A percentile compares a stretch with the other conserved stretches of the same genome.
Conservation (phyloP, 2,113 vertebrate genomes). For the Meles meles region DNA sequence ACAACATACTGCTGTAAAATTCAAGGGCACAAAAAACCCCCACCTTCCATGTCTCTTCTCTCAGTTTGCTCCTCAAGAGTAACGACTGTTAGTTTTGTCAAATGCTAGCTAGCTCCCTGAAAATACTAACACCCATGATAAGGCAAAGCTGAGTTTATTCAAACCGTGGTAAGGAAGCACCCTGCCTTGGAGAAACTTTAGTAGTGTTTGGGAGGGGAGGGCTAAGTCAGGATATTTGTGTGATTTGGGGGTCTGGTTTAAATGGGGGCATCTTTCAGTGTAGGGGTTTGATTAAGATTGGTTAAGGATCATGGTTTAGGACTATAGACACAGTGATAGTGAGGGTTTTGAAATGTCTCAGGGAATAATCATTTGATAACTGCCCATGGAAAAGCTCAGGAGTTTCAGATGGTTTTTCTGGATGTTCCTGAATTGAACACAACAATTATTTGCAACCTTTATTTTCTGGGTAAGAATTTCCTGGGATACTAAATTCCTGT, state of each 20-base stretch:
- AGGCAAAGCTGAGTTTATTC: not conserved
- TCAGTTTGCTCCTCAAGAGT: not conserved
- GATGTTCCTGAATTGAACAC: not conserved
- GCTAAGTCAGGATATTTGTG: not conserved
- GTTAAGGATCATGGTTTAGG: not conserved
- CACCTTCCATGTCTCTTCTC: not conserved
- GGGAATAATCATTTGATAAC: not conserved
- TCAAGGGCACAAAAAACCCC: not conserved
- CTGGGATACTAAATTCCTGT: not conserved
- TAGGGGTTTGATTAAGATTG: not conserved
- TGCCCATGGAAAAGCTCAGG: not conserved
- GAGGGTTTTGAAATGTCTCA: not conserved
- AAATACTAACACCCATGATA: not conserved
- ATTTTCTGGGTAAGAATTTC: not conserved
- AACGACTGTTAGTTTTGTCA: not conserved
- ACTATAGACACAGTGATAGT: not conserved
- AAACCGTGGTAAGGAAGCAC: not conserved
- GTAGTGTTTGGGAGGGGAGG: not conserved
- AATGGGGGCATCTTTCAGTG: not conserved
- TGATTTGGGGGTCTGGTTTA: not conserved
- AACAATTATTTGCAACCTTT: not conserved
- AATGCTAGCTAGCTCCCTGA: not conserved
- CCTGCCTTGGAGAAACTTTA: not conserved
- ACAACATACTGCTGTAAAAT: not conserved
- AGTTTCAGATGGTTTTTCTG: not conserved